A percentile compares a stretch with the other conserved stretches of the same genome.
Conservation (phyloP, 2,113 vertebrate genomes). For the Opisthocomus hoazin region DNA sequence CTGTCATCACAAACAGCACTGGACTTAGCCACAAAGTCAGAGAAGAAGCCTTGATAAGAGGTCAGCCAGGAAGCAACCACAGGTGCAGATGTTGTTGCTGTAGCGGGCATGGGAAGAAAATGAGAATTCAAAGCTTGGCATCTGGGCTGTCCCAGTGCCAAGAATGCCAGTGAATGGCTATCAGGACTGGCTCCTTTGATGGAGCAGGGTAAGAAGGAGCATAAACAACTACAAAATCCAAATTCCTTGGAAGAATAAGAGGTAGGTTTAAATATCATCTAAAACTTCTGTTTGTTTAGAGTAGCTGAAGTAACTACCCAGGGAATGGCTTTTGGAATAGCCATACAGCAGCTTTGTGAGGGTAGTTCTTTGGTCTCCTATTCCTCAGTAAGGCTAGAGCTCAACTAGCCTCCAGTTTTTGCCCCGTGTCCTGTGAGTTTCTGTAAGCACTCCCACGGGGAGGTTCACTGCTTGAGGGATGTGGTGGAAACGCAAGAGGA, state of each 20-base stretch:
- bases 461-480: neutral
- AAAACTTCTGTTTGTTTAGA: neutral
- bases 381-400: neutral
- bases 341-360: neutral
- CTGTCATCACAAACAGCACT: slow-evolving; percentile 48
- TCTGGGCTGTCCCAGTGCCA: neutral
- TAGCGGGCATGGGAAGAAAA: neutral
- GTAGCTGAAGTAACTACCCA: neutral
- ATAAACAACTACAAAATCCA: neutral
- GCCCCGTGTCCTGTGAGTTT: neutral
- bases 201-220: neutral
- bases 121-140: slow-evolving; percentile 10
- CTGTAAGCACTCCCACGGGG: neutral
- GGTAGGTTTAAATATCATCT: neutral
- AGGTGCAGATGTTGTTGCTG: neutral
- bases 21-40: neutral
- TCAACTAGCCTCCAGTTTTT: neutral
- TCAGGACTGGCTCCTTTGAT: neutral
- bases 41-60: slow-evolving; percentile 34
- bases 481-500: neutral
- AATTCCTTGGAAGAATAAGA: neutral
- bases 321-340: neutral
- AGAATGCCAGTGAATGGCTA: neutral
- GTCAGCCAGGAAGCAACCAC: slow-evolving; percentile 39
- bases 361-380: neutral